Conservation (phyloP, 2,888 invertebrate genomes). For the Agrochola lychnidis region DNA sequence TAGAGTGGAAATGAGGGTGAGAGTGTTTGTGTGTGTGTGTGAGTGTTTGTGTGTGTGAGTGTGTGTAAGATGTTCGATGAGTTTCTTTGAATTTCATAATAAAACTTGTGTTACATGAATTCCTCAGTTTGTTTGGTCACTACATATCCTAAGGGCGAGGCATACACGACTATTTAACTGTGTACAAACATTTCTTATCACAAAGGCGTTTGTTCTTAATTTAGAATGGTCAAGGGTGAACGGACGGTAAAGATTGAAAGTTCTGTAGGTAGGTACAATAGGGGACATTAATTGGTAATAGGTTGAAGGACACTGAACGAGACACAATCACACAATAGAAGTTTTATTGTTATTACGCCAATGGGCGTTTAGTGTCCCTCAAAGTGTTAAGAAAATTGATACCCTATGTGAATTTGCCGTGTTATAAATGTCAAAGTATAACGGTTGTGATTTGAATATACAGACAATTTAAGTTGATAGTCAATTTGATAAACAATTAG, state of each 20-base stretch:
- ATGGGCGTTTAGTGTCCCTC: neutral
- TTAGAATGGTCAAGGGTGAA: slow-evolving; percentile 51
- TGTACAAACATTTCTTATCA: slow-evolving; percentile 70
- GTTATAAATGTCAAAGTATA: neutral
- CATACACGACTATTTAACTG: slow-evolving; percentile 69
- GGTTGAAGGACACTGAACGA: neutral
- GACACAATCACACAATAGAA: no score
- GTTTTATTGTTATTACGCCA: neutral
- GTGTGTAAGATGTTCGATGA: no score
- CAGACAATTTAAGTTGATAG: neutral
- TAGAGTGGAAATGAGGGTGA: no score
- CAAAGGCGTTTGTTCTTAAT: slow-evolving; percentile 59
- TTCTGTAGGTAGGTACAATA: slow-evolving; percentile 28
- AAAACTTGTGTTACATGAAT: slow-evolving; percentile 18
- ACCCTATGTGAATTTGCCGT: neutral
- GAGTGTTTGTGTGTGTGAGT: no score
- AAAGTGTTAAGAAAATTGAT: neutral
- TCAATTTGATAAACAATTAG: neutral
- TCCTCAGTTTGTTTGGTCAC: slow-evolving; percentile 58
- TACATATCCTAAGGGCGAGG: slow-evolving; percentile 69
- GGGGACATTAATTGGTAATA: neutral
- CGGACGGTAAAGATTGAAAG: neutral
- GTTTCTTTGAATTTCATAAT: slow-evolving; percentile 1
- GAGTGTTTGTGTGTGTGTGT: no score
- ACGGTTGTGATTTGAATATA: neutral